Conservation (phyloP, 2,113 vertebrate genomes). For the Melozone crissalis region DNA sequence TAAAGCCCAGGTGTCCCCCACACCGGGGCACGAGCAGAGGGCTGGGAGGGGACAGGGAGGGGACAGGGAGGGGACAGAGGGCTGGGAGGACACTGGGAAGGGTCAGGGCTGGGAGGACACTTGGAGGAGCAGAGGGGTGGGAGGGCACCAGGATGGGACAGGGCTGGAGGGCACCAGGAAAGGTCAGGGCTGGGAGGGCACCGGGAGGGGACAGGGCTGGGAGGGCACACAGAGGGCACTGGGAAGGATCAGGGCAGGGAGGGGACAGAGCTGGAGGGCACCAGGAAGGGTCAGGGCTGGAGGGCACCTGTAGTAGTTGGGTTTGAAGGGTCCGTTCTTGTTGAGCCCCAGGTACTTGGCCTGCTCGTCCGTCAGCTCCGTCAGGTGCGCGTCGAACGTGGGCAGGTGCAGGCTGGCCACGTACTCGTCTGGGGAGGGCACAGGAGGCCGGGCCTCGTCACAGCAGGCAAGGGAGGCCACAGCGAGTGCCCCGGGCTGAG, state of each 20-base stretch:
- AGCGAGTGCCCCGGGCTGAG: rapidly evolving
- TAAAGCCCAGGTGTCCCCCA: rapidly evolving
- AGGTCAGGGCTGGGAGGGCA: too few species aligned
- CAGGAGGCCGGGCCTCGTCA: rapidly evolving
- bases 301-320: constrained; percentile 95
- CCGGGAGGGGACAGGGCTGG: background rate
- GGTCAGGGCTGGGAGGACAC: background rate
- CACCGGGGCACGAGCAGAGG: rapidly evolving
- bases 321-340: constrained; percentile 99
- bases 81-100: background rate
- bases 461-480: background rate
- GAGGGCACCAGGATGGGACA: background rate
- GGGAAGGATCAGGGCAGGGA: too few species aligned
- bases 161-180: constrained; percentile 72
- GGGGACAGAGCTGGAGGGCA: background rate
- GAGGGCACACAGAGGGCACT: too few species aligned
- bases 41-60: background rate
- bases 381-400: constrained; percentile 97
- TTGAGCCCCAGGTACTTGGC: constrained; percentile 98
- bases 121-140: too few species aligned
- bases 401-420: constrained; percentile 97
- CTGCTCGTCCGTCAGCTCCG: constrained; percentile 94
- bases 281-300: background rate
- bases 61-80: too few species aligned
- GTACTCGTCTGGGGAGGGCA: constrained; percentile 85